Conservation (phyloP, 1,140 invertebrate species). For the Nasonia longicornis region DNA sequence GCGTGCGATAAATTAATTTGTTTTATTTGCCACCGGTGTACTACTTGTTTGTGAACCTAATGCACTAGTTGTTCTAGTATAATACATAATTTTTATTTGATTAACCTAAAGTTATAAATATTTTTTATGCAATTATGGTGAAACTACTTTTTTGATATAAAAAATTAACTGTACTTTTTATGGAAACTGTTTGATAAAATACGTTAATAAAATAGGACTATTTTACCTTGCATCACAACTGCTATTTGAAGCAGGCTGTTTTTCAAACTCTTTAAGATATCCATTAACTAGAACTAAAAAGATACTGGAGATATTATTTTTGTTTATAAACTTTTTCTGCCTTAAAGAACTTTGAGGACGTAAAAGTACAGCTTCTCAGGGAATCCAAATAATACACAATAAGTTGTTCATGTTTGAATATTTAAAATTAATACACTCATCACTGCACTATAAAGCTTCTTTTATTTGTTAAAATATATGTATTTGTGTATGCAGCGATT, state of each 20-base stretch:
- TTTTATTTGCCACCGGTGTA: no score
- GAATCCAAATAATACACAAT: background rate
- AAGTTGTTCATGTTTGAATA: background rate
- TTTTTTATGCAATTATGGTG: background rate
- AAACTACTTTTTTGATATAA: background rate
- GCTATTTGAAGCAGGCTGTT: background rate
- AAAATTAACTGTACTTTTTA: background rate
- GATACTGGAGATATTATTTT: no score
- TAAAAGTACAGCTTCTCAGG: background rate
- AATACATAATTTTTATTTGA: background rate
- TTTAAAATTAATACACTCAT: background rate
- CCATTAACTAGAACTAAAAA: background rate
- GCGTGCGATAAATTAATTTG: no score
- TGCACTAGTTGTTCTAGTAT: no score
- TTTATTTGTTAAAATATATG: background rate
- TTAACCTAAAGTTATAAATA: background rate
- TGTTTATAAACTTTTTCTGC: background rate
- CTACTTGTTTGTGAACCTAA: background rate
- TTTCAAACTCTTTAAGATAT: background rate
- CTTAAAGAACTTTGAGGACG: background rate
- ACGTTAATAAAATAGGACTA: background rate
- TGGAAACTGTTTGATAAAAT: background rate
- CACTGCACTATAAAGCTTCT: background rate
- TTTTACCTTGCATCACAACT: background rate
- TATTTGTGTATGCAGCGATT: constrained; percentile 12